phyloP scores from a whole-genome alignment of 2,113 vertebrate species.

The Catagonus wagneri region DNA sequence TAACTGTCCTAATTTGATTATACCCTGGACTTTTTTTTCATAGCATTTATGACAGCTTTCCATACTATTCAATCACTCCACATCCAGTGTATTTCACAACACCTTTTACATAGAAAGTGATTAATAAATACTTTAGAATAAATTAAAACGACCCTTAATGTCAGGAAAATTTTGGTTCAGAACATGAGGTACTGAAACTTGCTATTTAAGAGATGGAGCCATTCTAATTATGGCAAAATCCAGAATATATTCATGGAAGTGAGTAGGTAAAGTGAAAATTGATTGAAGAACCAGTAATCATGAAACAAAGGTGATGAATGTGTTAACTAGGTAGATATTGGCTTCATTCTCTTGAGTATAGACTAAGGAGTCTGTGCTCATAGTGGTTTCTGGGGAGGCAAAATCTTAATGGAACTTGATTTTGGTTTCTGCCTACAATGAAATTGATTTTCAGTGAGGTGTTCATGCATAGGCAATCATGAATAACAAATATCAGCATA shows the following conservation, averaged over 20 bases:
- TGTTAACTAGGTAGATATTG: not conserved
- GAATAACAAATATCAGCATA: not conserved
- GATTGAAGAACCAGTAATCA: not conserved
- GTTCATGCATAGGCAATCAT: not conserved
- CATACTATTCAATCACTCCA: not conserved
- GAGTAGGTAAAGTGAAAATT: not conserved
- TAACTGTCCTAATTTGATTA: not conserved
- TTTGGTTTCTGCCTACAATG: not conserved
- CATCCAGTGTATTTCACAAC: not conserved
- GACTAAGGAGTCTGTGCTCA: not conserved
- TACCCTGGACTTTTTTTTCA: not conserved
- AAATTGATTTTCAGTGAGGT: not conserved
- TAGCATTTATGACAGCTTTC: not conserved
- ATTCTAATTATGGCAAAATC: not conserved
- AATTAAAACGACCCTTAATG: not conserved
- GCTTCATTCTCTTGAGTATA: not conserved
- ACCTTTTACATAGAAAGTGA: not conserved
- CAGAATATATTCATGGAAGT: not conserved
- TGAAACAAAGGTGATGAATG: not conserved
- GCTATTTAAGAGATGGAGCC: not conserved
- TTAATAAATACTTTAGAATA: constrained; percentile 8
- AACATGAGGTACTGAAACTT: not conserved
- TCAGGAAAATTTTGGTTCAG: not conserved
- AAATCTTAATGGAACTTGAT: not conserved
- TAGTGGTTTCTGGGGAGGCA: not conserved